phyloP scores from a whole-genome alignment of 2,888 invertebrate genomes.

The Tethea ocularis region DNA sequence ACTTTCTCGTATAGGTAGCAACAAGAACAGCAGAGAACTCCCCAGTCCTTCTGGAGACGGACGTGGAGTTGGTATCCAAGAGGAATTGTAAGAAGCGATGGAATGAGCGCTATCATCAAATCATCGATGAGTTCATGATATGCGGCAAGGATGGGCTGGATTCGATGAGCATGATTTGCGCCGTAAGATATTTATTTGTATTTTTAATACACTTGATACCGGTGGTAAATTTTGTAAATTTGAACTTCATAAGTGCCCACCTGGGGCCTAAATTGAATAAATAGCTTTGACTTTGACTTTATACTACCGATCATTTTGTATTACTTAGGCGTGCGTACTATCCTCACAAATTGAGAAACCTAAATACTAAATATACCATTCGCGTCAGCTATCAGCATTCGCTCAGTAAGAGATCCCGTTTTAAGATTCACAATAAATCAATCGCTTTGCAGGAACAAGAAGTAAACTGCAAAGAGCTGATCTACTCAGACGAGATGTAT shows the following conservation, averaged over 20 bases:
- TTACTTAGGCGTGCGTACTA: too few relatives aligned
- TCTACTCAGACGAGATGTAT: slow-evolving; percentile 48
- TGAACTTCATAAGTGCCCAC: neutral
- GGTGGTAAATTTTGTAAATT: neutral
- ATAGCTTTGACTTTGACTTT: too few relatives aligned
- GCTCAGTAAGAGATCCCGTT: too few relatives aligned
- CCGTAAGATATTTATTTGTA: slow-evolving; percentile 47
- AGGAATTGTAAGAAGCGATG: slow-evolving; percentile 62
- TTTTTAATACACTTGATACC: too few relatives aligned
- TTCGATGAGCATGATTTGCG: slow-evolving; percentile 47
- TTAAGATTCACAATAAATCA: too few relatives aligned
- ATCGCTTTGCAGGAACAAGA: slow-evolving; percentile 48
- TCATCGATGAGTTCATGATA: slow-evolving; percentile 66
- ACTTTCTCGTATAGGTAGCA: slow-evolving; percentile 7
- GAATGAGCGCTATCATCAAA: slow-evolving; percentile 63
- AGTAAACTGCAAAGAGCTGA: slow-evolving; percentile 63
- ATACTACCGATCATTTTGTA: neutral
- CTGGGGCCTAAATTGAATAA: too few relatives aligned
- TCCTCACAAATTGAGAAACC: too few relatives aligned
- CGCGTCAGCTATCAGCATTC: too few relatives aligned
- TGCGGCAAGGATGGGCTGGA: slow-evolving; percentile 61
- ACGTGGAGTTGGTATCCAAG: slow-evolving; percentile 52
- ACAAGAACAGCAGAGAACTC: slow-evolving; percentile 45
- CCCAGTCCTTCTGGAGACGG: slow-evolving; percentile 52
- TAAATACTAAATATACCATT: too few relatives aligned